These are phyloP conservation scores for Agrotis ipsilon DNA, from an alignment of 2,888 invertebrate genomes.

Conservation along the genomic window DNA sequence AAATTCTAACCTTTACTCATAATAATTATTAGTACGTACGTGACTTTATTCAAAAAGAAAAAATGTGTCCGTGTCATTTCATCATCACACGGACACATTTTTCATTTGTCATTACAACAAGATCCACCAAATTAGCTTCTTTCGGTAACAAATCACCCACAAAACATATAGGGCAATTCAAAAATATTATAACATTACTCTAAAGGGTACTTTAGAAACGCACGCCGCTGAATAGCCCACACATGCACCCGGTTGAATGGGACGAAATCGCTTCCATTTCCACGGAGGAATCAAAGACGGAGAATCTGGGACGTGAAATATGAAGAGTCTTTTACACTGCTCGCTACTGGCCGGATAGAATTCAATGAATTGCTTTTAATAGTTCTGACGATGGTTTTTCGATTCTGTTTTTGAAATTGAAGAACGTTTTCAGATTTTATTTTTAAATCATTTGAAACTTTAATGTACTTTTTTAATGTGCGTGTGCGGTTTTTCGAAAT, in stretches of 20 bases:
- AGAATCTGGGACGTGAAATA: conserved; percentile 52
- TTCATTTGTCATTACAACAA: not conserved
- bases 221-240: conserved; percentile 47
- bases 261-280: conserved; percentile 69
- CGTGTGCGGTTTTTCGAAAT: no score
- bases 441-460: not conserved
- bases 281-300: conserved; percentile 58
- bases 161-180: conserved; percentile 3
- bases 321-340: conserved; percentile 62
- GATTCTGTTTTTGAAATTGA: conserved; percentile 35
- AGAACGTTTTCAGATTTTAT: not conserved
- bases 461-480: no score
- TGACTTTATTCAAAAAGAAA: not conserved
- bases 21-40: no score
- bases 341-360: conserved; percentile 25
- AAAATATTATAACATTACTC: conserved; percentile 48
- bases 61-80: not conserved
- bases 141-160: not conserved
- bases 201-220: conserved; percentile 20
- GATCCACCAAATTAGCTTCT: not conserved
- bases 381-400: conserved; percentile 36
- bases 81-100: no score
- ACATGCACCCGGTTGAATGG: conserved; percentile 59
- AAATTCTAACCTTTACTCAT: no score
- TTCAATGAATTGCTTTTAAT: conserved; percentile 32